phyloP scores from a whole-genome alignment of 1,140 invertebrate genomes.

The Drosophila rufa region DNA sequence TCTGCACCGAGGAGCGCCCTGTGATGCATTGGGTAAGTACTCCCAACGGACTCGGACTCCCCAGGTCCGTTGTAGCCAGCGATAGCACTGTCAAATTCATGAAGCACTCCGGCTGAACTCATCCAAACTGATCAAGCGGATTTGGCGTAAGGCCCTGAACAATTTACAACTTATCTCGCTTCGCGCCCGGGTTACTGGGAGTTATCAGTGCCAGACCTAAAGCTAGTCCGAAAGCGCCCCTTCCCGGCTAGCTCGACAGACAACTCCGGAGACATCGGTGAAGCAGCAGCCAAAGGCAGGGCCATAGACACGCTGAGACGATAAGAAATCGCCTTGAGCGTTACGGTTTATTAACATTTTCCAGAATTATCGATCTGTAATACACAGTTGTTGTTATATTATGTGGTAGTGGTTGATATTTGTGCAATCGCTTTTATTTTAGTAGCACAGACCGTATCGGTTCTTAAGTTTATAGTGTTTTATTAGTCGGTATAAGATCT shows the following conservation, averaged over 20 bases:
- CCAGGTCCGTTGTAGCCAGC: neutral
- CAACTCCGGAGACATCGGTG: slow-evolving; percentile 9
- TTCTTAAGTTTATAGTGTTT: too few species aligned
- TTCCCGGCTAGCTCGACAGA: slow-evolving; percentile 1
- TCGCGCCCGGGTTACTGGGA: slow-evolving; percentile 59
- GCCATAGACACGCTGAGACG: slow-evolving; percentile 8
- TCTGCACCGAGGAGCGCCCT: slow-evolving; percentile 85
- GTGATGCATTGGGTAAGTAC: slow-evolving; percentile 85
- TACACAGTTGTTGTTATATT: slow-evolving; percentile 1
- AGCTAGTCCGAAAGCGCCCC: slow-evolving; percentile 29
- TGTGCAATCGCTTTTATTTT: slow-evolving; percentile 4
- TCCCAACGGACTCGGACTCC: neutral
- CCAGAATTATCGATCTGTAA: slow-evolving; percentile 4
- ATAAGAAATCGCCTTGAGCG: slow-evolving; percentile 61
- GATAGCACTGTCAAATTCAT: slow-evolving; percentile 30
- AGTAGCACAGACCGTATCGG: neutral
- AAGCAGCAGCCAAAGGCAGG: slow-evolving; percentile 3
- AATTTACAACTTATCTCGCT: slow-evolving; percentile 72
- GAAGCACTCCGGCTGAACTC: slow-evolving; percentile 24
- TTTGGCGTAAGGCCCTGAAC: slow-evolving; percentile 6
- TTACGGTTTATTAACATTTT: slow-evolving; percentile 20
- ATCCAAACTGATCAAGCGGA: slow-evolving; percentile 30
- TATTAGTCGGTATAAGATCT: too few species aligned
- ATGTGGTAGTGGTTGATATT: neutral
- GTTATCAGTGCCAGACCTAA: slow-evolving; percentile 71